phyloP scores from a whole-genome alignment of 2,113 vertebrate genomes.

The Zosterops pallidus region DNA sequence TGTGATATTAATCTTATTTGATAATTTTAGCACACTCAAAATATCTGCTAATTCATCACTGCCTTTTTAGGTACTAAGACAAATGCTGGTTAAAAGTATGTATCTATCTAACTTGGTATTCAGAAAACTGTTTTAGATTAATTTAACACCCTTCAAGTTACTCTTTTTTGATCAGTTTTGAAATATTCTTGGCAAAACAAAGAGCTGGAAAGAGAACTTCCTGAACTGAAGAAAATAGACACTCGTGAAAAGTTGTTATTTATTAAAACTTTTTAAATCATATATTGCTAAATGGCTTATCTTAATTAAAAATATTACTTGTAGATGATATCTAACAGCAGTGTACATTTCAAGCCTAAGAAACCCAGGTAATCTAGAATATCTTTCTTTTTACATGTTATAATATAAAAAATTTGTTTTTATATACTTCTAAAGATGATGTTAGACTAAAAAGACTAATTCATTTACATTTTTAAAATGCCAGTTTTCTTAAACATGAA shows the following conservation, averaged over 20 bases:
- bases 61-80: conserved; percentile 11
- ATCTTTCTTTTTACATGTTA: background rate
- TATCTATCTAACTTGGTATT: background rate
- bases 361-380: background rate
- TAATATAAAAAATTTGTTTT: background rate
- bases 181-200: background rate
- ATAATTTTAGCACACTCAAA: background rate
- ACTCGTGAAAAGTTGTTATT: background rate
- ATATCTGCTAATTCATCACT: conserved; percentile 2
- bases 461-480: background rate
- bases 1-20: background rate
- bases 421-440: background rate
- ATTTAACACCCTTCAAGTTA: background rate
- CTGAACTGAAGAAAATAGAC: background rate
- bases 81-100: background rate
- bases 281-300: background rate
- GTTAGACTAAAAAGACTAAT: background rate
- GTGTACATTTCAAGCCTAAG: background rate
- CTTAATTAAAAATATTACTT: background rate
- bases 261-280: background rate
- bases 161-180: background rate
- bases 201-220: background rate
- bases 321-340: background rate
- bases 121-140: background rate
- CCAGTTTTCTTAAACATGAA: background rate